phyloP scores from a whole-genome alignment of 1,140 invertebrate genomes.

The Bombus breviceps region DNA sequence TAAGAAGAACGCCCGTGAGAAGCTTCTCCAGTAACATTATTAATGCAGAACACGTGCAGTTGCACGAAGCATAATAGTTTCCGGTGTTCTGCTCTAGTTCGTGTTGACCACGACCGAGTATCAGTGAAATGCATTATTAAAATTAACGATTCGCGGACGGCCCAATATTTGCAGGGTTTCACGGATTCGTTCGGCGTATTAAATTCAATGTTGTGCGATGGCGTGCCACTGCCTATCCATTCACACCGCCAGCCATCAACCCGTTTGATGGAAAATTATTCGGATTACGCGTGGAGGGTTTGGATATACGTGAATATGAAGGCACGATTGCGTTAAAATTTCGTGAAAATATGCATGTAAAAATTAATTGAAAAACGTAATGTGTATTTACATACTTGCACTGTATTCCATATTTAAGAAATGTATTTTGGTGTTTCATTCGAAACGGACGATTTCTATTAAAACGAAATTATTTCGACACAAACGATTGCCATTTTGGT shows the following conservation, averaged over 20 bases:
- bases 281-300: no score
- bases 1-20: not conserved
- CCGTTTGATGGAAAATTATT: not conserved
- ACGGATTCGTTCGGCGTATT: not conserved
- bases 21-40: not conserved
- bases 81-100: slow-evolving; percentile 41
- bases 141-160: slow-evolving; percentile 38
- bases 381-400: no score
- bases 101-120: not conserved
- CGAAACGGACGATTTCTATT: not conserved
- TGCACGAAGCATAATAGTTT: slow-evolving; percentile 19
- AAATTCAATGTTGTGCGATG: not conserved
- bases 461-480: not conserved
- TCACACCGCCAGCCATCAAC: not conserved
- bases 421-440: not conserved
- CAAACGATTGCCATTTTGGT: not conserved
- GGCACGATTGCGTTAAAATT: not conserved
- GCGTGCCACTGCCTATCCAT: not conserved
- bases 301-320: not conserved
- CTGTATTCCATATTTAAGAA: not conserved
- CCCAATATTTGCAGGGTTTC: not conserved
- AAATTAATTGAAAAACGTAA: not conserved
- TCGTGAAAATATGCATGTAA: not conserved
- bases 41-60: slow-evolving; percentile 5
- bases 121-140: slow-evolving; percentile 35